Evolutionary conservation across 2,113 vertebrate genomes (phyloP).

Genomic region (Oryzias melastigma): DNA sequence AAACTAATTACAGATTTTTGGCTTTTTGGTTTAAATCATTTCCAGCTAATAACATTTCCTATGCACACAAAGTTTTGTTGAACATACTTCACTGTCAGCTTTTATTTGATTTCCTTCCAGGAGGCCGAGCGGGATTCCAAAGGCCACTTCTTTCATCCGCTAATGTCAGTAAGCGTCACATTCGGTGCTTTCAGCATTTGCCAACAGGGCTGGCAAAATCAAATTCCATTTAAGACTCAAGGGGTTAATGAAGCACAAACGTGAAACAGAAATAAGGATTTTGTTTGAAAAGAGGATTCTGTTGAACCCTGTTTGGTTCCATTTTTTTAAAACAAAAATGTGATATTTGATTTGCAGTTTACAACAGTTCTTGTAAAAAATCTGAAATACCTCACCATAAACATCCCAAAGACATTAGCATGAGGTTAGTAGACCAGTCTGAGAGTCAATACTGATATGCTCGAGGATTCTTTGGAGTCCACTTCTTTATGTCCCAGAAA

Average conservation of each 20-base stretch:
- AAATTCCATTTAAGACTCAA: conserved; percentile 23
- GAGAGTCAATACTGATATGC: conserved; percentile 18
- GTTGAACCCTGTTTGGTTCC: too few relatives aligned
- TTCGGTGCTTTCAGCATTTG: conserved; percentile 16
- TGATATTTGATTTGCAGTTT: too few relatives aligned
- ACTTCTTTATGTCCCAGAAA: conserved; percentile 6
- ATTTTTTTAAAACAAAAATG: too few relatives aligned
- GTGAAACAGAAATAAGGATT: conserved; percentile 13
- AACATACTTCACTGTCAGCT: conserved; percentile 14
- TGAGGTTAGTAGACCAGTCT: background rate
- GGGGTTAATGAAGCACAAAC: conserved; percentile 21
- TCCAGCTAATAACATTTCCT: conserved; percentile 19
- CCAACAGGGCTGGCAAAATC: conserved; percentile 2
- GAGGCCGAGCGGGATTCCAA: conserved; percentile 4
- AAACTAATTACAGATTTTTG: conserved; percentile 62
- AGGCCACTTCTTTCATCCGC: conserved; percentile 14
- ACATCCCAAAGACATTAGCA: background rate
- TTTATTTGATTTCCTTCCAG: background rate
- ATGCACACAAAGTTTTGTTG: conserved; percentile 51
- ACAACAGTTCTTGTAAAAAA: conserved; percentile 2
- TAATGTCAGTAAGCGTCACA: conserved; percentile 30
- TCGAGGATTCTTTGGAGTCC: conserved; percentile 35
- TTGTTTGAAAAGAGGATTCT: too few relatives aligned
- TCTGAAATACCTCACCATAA: conserved; percentile 4
- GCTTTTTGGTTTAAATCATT: conserved; percentile 63